Evolutionary conservation across 2,113 vertebrate species (phyloP).

Genomic region (Paraplagusia blochii): DNA sequence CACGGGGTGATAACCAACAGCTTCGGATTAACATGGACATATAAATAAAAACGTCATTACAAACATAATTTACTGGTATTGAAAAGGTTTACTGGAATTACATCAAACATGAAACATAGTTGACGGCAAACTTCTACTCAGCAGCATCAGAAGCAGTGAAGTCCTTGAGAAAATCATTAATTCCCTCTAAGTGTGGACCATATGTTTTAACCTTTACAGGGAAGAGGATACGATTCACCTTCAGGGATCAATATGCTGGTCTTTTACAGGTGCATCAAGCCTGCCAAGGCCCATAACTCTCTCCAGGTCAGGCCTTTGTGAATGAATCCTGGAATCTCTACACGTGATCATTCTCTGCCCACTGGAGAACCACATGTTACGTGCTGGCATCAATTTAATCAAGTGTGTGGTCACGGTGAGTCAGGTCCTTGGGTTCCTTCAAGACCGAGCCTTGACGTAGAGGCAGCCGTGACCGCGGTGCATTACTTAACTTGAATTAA

Average conservation of each 20-base stretch:
- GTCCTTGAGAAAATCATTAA: slow-evolving; percentile 6
- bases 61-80: too few relatives aligned
- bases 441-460: slow-evolving; percentile 20
- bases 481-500: slow-evolving; percentile 44
- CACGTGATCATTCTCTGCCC: slow-evolving; percentile 3
- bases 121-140: not conserved
- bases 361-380: slow-evolving; percentile 5
- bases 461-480: slow-evolving; percentile 32
- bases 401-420: slow-evolving; percentile 1
- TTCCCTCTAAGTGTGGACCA: slow-evolving; percentile 7
- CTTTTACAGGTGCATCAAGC: not conserved
- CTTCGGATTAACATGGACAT: too few relatives aligned
- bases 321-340: slow-evolving; percentile 17
- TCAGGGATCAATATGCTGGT: slow-evolving; percentile 34
- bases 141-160: not conserved
- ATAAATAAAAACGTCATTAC: too few relatives aligned
- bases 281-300: slow-evolving; percentile 22
- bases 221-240: slow-evolving; percentile 26
- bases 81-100: too few relatives aligned
- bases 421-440: slow-evolving; percentile 13
- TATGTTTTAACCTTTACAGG: slow-evolving; percentile 28
- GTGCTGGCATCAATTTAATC: slow-evolving; percentile 31
- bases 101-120: not conserved
- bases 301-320: slow-evolving; percentile 19
- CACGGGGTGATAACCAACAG: too few relatives aligned